phyloP scores from a whole-genome alignment of 2,113 vertebrate species.

The Orycteropus afer region DNA sequence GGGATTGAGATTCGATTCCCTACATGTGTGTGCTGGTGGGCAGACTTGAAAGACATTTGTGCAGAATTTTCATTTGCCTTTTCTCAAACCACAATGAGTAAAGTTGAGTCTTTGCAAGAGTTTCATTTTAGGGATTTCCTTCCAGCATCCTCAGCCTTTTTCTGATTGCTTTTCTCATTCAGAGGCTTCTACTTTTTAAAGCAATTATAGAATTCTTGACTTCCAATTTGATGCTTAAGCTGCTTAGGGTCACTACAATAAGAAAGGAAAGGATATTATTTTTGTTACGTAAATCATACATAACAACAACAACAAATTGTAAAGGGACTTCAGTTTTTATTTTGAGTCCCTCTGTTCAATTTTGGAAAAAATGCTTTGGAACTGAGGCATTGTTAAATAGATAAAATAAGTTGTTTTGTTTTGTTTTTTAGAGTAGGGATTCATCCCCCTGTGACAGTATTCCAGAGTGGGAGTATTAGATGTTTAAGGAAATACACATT shows the following conservation, averaged over 20 bases:
- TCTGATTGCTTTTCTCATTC: background rate
- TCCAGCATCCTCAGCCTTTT: background rate
- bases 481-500: background rate
- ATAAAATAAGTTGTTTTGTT: background rate
- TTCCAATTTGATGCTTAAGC: background rate
- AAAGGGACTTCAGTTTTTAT: background rate
- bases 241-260: background rate
- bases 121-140: background rate
- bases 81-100: background rate
- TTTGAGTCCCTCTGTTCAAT: background rate
- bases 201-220: background rate
- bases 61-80: background rate
- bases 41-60: background rate
- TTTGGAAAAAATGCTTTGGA: background rate
- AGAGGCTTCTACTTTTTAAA: background rate
- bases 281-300: background rate
- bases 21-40: background rate
- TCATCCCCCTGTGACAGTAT: background rate
- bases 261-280: background rate
- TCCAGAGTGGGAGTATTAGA: background rate
- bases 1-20: background rate
- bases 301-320: too few species aligned
- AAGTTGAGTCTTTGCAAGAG: background rate
- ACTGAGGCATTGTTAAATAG: background rate
- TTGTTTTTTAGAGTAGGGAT: background rate